Evolutionary conservation across 2,888 invertebrate genomes (phyloP), one percentile per base, ranked within the genome.

Genomic region (Ichneumoninae sp.): DNA sequence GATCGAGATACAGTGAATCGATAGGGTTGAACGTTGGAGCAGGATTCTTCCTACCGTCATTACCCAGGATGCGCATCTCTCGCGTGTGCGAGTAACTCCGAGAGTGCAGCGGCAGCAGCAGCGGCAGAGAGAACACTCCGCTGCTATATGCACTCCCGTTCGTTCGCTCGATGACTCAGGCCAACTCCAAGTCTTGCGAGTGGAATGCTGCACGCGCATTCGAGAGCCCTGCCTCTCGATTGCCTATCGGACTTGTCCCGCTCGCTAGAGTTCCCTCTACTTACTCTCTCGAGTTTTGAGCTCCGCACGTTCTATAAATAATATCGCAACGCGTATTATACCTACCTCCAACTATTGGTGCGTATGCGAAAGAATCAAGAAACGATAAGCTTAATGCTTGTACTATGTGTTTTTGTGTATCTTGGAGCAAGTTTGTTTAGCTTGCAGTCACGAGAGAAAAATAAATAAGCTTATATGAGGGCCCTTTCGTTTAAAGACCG

Each of bases 161-260:
- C 54, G 57, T 66, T 68, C 71, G 36, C 47, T 76, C 69, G 88
- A 87, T 91, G 91, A 91, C 87, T 91, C 91, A 90, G 89, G 86
- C 57, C 60, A 79, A 19, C 57, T 57, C 72, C 54, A 57, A 68
- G 54, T 26, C 68, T 76, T 7, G 60, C 75, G 52, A 81, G 69
- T 52, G 91, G 91, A 91, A 91, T 90, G 90, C 88, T 86, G 87
- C 88, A 89, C 90, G 84, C 87, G 83, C 77, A 47, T 60, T 69
- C 57, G 60, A 77, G 89, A 87, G 88, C 89, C 89, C 88, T 89
- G 90, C 89, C 60, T 33, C 91, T 91, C 89, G 91, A 91, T 91
- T 90, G 90, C 89, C 90, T 91, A 90, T 90, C 90, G 90, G 90
- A 90, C 88, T 88, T 74, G 68, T 78, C 72, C 33, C 70, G 66